These are phyloP conservation scores for Eretmochelys imbricata DNA, from an alignment of 2,113 vertebrate species.

Conservation along the genomic window DNA sequence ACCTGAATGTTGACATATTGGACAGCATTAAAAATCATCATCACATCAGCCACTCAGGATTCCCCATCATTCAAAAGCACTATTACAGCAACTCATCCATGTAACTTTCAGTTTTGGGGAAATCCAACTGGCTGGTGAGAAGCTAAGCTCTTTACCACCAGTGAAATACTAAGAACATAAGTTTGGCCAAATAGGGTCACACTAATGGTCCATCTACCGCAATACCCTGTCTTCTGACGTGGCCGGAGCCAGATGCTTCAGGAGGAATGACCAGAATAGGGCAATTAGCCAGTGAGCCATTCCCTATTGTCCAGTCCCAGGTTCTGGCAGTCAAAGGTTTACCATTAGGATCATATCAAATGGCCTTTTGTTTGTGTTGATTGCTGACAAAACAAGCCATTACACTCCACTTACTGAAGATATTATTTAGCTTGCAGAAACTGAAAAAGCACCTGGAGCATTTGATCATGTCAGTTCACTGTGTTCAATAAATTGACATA, in stretches of 20 bases:
- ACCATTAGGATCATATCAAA: constrained; percentile 5
- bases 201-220: background rate
- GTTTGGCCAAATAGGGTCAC: background rate
- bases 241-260: background rate
- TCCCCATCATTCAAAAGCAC: background rate
- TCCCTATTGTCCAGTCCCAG: background rate
- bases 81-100: background rate
- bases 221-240: background rate
- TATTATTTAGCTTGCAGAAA: background rate
- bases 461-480: background rate
- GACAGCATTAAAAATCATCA: fast-evolving
- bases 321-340: background rate
- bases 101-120: background rate
- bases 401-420: constrained; percentile 1
- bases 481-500: background rate
- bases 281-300: background rate
- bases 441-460: background rate
- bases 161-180: background rate
- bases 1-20: background rate
- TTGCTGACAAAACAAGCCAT: constrained; percentile 43
- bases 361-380: constrained; percentile 44
- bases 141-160: constrained; percentile 24
- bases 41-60: background rate
- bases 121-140: background rate
- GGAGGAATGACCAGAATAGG: background rate